Evolutionary conservation across 2,797 vertebrate genomes (phyloP), one percentile per base, ranked within the genome.

Genomic region (Caiman crocodilus): DNA sequence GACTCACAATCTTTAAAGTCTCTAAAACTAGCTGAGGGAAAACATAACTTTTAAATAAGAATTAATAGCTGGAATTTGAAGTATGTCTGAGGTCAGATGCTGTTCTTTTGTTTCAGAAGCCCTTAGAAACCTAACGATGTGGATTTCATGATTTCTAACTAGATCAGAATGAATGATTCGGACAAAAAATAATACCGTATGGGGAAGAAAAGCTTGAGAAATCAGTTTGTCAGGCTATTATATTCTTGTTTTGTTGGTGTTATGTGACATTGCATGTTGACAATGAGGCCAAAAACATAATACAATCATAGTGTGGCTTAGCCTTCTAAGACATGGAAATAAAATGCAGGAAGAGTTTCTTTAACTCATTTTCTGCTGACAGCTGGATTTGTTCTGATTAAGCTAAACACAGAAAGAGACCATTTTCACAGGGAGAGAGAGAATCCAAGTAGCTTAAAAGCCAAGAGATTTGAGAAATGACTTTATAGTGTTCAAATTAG

Each of bases 211-310:
- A 63, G 2, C 8, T 42, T 79, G 42, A 87, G 25, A 82, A 88
- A 80, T 64, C 26, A 9, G 15, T 59, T 81, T 84, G 32, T n/a
- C 21, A 85, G 63, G 20, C 18, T 42, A 4, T 77, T 59, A 42
- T 56, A 67, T 6, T 69, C 69, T 28, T 85, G 1, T 69, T 6
- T 9, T 32, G 9, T 21, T 90, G 11, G 57, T 90, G 60, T 13
- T 56, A 21, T 6, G 4, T 59, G 42, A 74, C 25, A 56, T 14
- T 64, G 0, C 1, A 0, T 67, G 6, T 35, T 85, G 76, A 42
- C 21, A 50, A 2, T 42, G 50, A 79, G 76, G 20, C 30, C 65
- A 25, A 63, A 84, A 80, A 86, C 5, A 55, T 25, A 55, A 20
- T 21, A 76, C 85, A 65, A 79, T 30, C 55, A 55, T 6, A 16